Evolutionary conservation across 92 coral and sea anemone species (phyloP).

Genomic region (Zoanthus solanderi): DNA sequence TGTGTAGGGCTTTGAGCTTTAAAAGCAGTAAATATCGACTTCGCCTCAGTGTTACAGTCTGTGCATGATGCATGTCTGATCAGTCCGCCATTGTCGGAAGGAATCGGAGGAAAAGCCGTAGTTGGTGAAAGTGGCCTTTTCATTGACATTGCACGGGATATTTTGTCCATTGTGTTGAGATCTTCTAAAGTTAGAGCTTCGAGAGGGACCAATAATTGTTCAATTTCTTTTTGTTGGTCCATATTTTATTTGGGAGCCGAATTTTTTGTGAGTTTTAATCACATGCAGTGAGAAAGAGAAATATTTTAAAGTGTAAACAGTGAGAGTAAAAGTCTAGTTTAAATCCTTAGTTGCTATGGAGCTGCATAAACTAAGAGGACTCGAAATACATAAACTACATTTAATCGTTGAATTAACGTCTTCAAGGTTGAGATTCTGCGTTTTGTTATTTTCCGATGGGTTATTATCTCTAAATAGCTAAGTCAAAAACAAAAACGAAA

Average conservation of each 20-base stretch:
- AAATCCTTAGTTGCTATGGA: background rate
- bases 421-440: background rate
- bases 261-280: background rate
- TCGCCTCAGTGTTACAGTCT: background rate
- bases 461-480: background rate
- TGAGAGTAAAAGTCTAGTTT: background rate
- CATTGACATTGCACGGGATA: background rate
- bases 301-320: background rate
- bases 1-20: constrained; percentile 3
- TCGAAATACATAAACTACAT: background rate
- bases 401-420: background rate
- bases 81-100: constrained; percentile 3
- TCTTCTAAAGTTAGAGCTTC: constrained; percentile 30
- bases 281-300: background rate
- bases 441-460: background rate
- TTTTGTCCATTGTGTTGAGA: background rate
- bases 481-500: background rate
- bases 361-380: background rate
- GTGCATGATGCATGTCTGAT: background rate
- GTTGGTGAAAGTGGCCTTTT: background rate
- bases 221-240: constrained; percentile 8
- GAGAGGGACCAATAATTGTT: background rate
- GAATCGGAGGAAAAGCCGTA: constrained; percentile 13
- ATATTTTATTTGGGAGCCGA: background rate
- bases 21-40: background rate